Percentiles rank a stretch among this genome's conserved stretches.
These are phyloP conservation scores for Callipepla squamata DNA, from an alignment of 2,113 vertebrate species.

Conservation along the genomic window DNA sequence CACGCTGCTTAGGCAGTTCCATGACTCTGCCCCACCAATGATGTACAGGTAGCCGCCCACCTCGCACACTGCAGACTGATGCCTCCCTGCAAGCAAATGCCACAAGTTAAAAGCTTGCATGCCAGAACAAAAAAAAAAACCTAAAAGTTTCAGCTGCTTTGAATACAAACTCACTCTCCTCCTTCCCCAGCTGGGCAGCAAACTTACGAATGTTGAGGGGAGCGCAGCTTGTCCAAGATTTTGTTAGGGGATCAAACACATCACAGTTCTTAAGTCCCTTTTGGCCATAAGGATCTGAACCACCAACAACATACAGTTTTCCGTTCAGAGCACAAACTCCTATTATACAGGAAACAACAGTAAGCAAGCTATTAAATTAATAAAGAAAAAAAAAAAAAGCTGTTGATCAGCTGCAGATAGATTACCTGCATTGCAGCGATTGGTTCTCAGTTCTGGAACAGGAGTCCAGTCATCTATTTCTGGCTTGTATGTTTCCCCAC, in stretches of 20 bases:
- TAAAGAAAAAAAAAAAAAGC: rapidly evolving
- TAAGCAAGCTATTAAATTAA: background rate
- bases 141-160: background rate
- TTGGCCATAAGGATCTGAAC: conserved; percentile 96
- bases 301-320: conserved; percentile 94
- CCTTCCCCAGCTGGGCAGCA: too few species aligned
- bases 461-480: conserved; percentile 90
- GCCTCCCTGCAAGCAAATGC: conserved; percentile 82
- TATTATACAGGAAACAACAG: conserved; percentile 32
- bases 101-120: background rate
- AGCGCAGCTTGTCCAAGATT: conserved; percentile 92
- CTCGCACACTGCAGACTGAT: conserved; percentile 95
- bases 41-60: conserved; percentile 92
- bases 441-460: conserved; percentile 93
- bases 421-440: conserved; percentile 96
- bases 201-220: conserved; percentile 93
- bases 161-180: background rate
- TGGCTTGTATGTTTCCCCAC: conserved; percentile 94
- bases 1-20: conserved; percentile 96
- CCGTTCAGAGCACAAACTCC: conserved; percentile 94
- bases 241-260: conserved; percentile 92
- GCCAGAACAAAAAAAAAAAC: background rate
- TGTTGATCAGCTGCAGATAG: rapidly evolving
- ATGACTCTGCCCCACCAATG: conserved; percentile 94
- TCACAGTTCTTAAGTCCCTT: conserved; percentile 99